Base-by-base conservation (phyloP, 2,113 vertebrate genomes). In the Numida meleagris region DNA sequence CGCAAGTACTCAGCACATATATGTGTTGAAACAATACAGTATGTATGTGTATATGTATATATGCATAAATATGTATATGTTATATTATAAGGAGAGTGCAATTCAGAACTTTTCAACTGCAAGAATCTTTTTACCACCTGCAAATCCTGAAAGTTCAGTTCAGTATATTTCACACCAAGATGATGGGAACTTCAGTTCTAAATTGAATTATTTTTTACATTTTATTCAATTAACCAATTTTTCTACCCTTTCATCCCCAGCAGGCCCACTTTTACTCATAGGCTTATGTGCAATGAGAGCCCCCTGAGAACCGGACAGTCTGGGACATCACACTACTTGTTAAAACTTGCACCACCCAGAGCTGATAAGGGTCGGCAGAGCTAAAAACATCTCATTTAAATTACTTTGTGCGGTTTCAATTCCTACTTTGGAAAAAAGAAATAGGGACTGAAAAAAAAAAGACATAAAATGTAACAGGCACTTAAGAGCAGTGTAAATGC, bases 1-100 rank as follows among this genome's bases (percentile, higher is more conserved):
- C 91, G 95, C 90, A 67, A 43, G 89, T 90, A 94, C 90, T 86
- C 96, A 89, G 89, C 79, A 96, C 78, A 82, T 82, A 84, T 79
- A 96, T 70, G 91, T 91, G 72, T 92, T 93, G 91, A 91, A 95
- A 94, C 83, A 90, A 71, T 86, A 82, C 62, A 23, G 87, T 67
- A 94, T 72, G 82, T 87, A 92, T 86, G 73, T 92, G 48, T 90
- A 33, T 67, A 6, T 89, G 33, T 81, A 90, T 85, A 79, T 58
- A 80, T 2, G 92, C 88, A 81, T 90, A 86, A 83, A 82, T 93
- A 92, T 75, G 68, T 94, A 36, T 89, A 96, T 85, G 80, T 94
- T 95, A 93, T 85, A 93, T 68, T 67, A 83, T 55, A 90, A 88
- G 68, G 59, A 94, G 58, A 90, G 36, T 78, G 76, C 82, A 82